Conservation (phyloP, 1,140 invertebrate genomes). For the Teleogryllus occipitalis region DNA sequence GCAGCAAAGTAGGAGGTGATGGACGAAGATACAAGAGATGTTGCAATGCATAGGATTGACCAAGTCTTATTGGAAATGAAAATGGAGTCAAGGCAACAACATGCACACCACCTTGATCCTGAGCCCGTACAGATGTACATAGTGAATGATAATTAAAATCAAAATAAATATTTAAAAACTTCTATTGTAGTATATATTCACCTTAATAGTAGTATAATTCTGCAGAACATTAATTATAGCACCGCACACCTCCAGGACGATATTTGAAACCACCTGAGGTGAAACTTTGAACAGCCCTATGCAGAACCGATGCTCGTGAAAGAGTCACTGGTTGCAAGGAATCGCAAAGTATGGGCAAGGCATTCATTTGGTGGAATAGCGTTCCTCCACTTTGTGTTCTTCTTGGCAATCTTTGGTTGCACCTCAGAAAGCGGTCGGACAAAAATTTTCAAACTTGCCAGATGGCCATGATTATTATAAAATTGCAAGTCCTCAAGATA, state of each 20-base stretch:
- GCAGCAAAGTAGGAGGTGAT: not conserved
- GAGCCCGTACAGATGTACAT: not conserved
- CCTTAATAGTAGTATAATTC: conserved; percentile 28
- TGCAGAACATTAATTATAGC: conserved; percentile 27
- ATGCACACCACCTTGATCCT: not conserved
- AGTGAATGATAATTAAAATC: not conserved
- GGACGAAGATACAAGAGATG: not conserved
- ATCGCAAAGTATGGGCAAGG: conserved; percentile 29
- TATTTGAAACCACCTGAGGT: conserved; percentile 27
- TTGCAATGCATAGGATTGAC: too few species aligned
- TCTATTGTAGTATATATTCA: conserved; percentile 17
- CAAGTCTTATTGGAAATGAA: too few species aligned
- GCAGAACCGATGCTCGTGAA: conserved; percentile 30
- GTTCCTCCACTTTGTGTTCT: conserved; percentile 26
- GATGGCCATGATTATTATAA: conserved; percentile 8
- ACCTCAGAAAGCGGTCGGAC: conserved; percentile 18
- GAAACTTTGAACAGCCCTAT: conserved; percentile 33
- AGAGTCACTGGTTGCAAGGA: conserved; percentile 30
- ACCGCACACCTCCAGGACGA: conserved; percentile 26
- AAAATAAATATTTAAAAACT: not conserved
- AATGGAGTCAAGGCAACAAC: too few species aligned
- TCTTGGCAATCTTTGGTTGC: conserved; percentile 18
- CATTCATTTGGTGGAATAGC: conserved; percentile 27
- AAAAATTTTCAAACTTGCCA: conserved; percentile 26
- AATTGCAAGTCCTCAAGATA: too few species aligned